A percentile compares a stretch with the other conserved stretches of the same genome.
Conservation (phyloP, 2,888 invertebrate genomes). For the Schrankia costaestrigalis region DNA sequence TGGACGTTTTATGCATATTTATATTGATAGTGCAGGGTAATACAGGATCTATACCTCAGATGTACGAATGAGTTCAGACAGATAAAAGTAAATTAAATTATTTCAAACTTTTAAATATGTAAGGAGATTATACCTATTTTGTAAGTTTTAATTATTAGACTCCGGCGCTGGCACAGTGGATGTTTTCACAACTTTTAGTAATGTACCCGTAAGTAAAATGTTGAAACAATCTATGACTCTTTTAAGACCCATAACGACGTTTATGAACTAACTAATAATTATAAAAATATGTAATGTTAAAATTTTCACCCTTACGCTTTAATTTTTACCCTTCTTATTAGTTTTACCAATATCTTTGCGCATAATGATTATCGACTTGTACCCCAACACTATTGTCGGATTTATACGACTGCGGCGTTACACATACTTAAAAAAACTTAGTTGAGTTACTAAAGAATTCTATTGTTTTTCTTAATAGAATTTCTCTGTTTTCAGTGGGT, state of each 20-base stretch:
- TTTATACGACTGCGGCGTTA: too few relatives aligned
- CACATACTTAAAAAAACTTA: not conserved
- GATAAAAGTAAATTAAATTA: too few relatives aligned
- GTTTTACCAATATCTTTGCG: conserved; percentile 1
- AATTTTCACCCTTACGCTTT: too few relatives aligned
- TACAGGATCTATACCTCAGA: too few relatives aligned
- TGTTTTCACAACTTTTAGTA: not conserved
- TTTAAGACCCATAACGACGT: not conserved
- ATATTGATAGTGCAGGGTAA: too few relatives aligned
- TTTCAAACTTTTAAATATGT: too few relatives aligned
- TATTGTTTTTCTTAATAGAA: not conserved
- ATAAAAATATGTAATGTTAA: not conserved
- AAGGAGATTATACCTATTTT: too few relatives aligned
- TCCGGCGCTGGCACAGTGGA: not conserved
- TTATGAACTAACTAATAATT: conserved; percentile 1
- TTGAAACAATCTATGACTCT: not conserved
- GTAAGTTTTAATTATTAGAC: too few relatives aligned
- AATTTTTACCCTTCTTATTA: not conserved
- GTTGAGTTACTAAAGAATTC: not conserved
- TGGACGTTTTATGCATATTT: too few relatives aligned
- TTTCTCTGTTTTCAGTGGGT: not conserved
- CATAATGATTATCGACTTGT: not conserved
- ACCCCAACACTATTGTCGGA: not conserved
- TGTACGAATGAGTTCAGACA: too few relatives aligned
- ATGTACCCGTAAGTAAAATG: not conserved